These are phyloP conservation scores for Leucophenga maculata DNA, from an alignment of 2,888 invertebrate species.

Conservation along the genomic window DNA sequence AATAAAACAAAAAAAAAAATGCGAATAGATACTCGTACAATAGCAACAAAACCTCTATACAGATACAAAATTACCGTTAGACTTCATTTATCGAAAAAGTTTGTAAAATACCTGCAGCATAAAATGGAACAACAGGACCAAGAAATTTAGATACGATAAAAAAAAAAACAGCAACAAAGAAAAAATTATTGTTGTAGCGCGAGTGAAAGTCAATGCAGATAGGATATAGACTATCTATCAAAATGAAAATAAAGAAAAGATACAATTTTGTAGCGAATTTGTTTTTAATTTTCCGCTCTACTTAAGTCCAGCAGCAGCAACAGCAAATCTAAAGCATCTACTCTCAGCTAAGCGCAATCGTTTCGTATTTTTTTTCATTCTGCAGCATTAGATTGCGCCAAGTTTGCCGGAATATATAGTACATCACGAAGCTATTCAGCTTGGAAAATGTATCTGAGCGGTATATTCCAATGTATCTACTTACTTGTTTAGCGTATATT, in stretches of 20 bases:
- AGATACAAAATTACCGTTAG: too few species aligned
- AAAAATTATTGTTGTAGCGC: not conserved
- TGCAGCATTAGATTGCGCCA: not conserved
- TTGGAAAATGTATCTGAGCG: not conserved
- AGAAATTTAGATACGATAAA: constrained; percentile 35
- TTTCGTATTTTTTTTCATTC: not conserved
- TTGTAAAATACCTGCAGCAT: constrained; percentile 13
- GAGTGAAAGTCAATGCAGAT: not conserved
- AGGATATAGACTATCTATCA: constrained; percentile 20
- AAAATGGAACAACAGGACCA: constrained; percentile 18
- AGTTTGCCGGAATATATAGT: not conserved
- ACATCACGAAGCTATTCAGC: constrained; percentile 37
- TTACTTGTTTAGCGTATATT: not conserved
- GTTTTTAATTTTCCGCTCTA: constrained; percentile 66
- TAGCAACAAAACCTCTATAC: too few species aligned
- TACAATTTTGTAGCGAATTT: constrained; percentile 54
- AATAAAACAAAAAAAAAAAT: not conserved
- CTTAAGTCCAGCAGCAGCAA: constrained; percentile 46
- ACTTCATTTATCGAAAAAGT: constrained; percentile 2
- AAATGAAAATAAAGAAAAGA: constrained; percentile 40
- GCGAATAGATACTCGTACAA: not conserved
- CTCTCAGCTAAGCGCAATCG: not conserved
- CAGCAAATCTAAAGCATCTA: not conserved
- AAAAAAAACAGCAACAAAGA: not conserved
- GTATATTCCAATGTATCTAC: not conserved